Conservation (phyloP, 2,888 invertebrate genomes). For the Philonicus albiceps region DNA sequence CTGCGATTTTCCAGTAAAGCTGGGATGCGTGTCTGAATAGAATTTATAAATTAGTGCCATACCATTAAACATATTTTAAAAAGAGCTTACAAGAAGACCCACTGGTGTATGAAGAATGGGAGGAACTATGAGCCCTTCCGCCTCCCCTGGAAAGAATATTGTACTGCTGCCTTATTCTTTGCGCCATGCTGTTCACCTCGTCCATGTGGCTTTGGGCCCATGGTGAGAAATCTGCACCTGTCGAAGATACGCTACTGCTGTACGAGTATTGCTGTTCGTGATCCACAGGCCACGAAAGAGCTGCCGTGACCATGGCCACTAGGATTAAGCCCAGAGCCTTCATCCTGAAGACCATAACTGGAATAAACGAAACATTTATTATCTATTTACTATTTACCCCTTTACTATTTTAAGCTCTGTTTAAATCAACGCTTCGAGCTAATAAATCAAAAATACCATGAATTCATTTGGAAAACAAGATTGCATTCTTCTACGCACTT, state of each 20-base stretch:
- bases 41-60: not conserved
- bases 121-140: constrained; percentile 1
- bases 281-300: not conserved
- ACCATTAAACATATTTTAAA: not conserved
- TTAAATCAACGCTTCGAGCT: not conserved
- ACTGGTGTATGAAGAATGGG: not conserved
- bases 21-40: constrained; percentile 54
- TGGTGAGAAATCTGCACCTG: constrained; percentile 50
- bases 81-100: not conserved
- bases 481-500: not conserved
- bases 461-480: not conserved
- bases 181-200: constrained; percentile 57
- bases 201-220: constrained; percentile 57
- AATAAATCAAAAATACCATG: not conserved
- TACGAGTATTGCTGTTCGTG: not conserved
- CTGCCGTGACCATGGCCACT: not conserved
- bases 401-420: not conserved
- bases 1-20: constrained; percentile 56
- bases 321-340: constrained; percentile 1
- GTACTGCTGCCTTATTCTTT: constrained; percentile 56
- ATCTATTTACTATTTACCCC: not conserved
- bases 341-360: constrained; percentile 33
- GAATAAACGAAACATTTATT: not conserved
- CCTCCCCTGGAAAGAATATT: constrained; percentile 55
- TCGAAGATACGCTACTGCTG: constrained; percentile 27